Evolutionary conservation across 2,113 vertebrate species (phyloP), one percentile per base, ranked within the genome.

Genomic region (Tychaedon coryphoeus): DNA sequence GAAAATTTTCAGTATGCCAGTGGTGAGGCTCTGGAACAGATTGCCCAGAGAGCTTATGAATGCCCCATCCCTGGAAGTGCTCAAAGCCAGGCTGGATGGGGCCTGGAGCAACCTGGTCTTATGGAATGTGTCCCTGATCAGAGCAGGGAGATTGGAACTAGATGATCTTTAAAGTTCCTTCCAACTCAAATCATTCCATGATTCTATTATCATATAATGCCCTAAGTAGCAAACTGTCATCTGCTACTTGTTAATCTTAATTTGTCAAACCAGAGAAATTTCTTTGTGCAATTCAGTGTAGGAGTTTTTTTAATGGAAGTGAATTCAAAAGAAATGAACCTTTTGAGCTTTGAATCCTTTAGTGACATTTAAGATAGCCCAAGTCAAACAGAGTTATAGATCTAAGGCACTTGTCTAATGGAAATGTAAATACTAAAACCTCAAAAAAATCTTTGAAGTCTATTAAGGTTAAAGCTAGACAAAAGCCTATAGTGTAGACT

Each of bases 381-480:
- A 92, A 94, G 62, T 58, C 81, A 95, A 96, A 93, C 45, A 93
- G 38, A 86, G 36, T 67, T 77, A 36, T 62, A 72, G 58, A 94
- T 82, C 71, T 90, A 76, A 90, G 47, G 62, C n/a, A 48, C 47
- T 93, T 66, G n/a, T 50, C 48, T 92, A 57, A 53, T 45, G 23
- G 64, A 94, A 93, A 88, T 84, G 43, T 86, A 90, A 92, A 90
- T 78, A 92, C 47, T 72, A 86, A 86, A 61, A 29, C 51, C 2
- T 12, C 31, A 53, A 77, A 60, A 88, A 88, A 48, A 34, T 50
- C 57, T 80, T 86, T 74, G 65, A 84, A 64, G 72, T 89, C 58
- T 74, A 26, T 64, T 56, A 73, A 75, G 33, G 40, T 71, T 87
- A 75, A 86, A 75, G 33, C 19, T 45, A 72, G 31, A 74, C 51